Conservation (phyloP, 2,113 vertebrate species). For the Aphyosemion australe region DNA sequence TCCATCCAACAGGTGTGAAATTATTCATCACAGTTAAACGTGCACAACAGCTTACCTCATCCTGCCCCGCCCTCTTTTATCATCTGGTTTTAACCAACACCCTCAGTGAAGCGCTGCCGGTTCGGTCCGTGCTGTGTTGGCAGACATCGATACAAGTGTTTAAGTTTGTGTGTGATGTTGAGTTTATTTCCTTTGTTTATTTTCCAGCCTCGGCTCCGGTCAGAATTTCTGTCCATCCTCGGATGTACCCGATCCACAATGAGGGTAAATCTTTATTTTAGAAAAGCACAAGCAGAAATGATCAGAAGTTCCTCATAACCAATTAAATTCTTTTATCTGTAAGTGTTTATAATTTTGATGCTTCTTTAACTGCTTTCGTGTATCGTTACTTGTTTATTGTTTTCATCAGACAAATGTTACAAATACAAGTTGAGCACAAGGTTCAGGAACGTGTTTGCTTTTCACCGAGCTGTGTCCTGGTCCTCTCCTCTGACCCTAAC, state of each 20-base stretch:
- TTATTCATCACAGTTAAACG: too few species aligned
- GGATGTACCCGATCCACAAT: conserved; percentile 69
- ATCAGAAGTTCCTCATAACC: not conserved
- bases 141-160: too few species aligned
- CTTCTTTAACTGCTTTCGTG: not conserved
- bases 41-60: too few species aligned
- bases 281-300: not conserved
- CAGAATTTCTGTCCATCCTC: conserved; percentile 69
- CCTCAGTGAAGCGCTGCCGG: too few species aligned
- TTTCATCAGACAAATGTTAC: not conserved
- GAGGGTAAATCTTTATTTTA: conserved; percentile 68
- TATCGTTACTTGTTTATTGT: not conserved
- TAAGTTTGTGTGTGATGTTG: too few species aligned
- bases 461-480: too few species aligned
- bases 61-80: too few species aligned
- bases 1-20: conserved; percentile 78
- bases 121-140: too few species aligned
- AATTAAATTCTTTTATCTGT: not conserved
- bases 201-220: conserved; percentile 69
- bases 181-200: conserved; percentile 8
- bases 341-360: not conserved
- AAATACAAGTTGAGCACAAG: too few species aligned
- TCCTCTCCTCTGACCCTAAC: too few species aligned
- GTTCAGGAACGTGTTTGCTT: too few species aligned
- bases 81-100: too few species aligned